Percentiles rank a stretch among this genome's conserved stretches.
These are phyloP conservation scores for Rhinogobius similis DNA, from an alignment of 2,113 vertebrate species.

Conservation along the genomic window DNA sequence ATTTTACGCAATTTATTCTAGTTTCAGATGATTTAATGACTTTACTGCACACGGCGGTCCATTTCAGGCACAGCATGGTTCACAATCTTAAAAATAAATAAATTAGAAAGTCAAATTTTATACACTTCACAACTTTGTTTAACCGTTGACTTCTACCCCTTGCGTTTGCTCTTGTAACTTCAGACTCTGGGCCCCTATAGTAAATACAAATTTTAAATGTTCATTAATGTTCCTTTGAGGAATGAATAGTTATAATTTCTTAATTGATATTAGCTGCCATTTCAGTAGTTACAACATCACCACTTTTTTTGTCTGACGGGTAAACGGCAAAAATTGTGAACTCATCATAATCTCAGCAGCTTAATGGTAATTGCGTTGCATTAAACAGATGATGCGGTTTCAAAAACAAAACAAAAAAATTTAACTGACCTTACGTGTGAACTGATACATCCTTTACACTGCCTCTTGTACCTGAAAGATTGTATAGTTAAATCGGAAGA, in stretches of 20 bases:
- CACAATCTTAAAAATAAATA: not conserved
- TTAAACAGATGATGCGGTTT: no score
- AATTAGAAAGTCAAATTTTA: not conserved
- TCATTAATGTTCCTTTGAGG: not conserved
- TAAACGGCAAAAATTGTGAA: constrained; percentile 72
- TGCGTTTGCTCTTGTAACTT: not conserved
- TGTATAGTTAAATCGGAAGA: no score
- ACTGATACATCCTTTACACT: no score
- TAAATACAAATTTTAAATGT: not conserved
- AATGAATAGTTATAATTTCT: no score
- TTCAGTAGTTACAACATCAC: constrained; percentile 65
- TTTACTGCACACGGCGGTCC: not conserved
- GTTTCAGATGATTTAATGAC: no score
- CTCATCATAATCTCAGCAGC: constrained; percentile 58
- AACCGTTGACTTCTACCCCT: not conserved
- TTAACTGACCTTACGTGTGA: not conserved
- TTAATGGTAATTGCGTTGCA: no score
- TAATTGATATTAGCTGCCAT: constrained; percentile 32
- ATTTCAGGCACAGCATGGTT: not conserved
- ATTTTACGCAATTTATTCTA: not conserved
- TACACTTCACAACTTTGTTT: not conserved
- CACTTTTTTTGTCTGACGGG: constrained; percentile 72
- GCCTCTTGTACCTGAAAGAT: no score
- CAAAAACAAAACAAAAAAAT: not conserved
- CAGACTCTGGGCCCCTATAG: not conserved